Conservation (phyloP, 2,888 invertebrate species). For the Tricholauxania praeusta region DNA sequence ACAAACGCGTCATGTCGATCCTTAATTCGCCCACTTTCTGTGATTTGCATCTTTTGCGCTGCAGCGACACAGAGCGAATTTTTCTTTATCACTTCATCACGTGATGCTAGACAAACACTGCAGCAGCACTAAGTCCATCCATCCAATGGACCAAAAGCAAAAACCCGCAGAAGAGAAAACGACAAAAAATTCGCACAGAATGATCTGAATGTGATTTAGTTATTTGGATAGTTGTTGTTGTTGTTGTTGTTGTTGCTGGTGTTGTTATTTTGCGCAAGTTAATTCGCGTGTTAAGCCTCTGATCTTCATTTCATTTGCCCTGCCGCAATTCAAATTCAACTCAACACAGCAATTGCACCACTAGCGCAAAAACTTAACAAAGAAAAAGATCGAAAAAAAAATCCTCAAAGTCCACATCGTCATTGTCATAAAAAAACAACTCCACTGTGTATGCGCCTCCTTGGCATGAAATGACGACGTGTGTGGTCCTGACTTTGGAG, state of each 20-base stretch:
- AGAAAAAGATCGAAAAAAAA: slow-evolving; percentile 20
- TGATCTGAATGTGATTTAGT: slow-evolving; percentile 32
- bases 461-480: slow-evolving; percentile 48
- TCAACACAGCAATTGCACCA: not conserved
- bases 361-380: slow-evolving; percentile 38
- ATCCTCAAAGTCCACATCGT: not conserved
- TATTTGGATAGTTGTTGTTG: slow-evolving; percentile 36
- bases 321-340: slow-evolving; percentile 1
- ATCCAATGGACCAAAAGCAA: slow-evolving; percentile 5
- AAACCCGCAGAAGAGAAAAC: not conserved
- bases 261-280: slow-evolving; percentile 30
- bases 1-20: not conserved
- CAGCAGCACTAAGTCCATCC: slow-evolving; percentile 20
- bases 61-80: not conserved
- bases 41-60: slow-evolving; percentile 19
- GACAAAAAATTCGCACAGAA: not conserved
- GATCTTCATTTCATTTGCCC: slow-evolving; percentile 28
- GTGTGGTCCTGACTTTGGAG: slow-evolving; percentile 56
- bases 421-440: not conserved
- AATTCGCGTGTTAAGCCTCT: slow-evolving; percentile 31
- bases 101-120: slow-evolving; percentile 21
- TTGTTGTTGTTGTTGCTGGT: slow-evolving; percentile 39
- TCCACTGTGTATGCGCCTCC: slow-evolving; percentile 13
- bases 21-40: slow-evolving; percentile 22
- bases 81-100: slow-evolving; percentile 37